Conservation (phyloP, 2,797 vertebrate genomes). For the Halcyon leucocephala region DNA sequence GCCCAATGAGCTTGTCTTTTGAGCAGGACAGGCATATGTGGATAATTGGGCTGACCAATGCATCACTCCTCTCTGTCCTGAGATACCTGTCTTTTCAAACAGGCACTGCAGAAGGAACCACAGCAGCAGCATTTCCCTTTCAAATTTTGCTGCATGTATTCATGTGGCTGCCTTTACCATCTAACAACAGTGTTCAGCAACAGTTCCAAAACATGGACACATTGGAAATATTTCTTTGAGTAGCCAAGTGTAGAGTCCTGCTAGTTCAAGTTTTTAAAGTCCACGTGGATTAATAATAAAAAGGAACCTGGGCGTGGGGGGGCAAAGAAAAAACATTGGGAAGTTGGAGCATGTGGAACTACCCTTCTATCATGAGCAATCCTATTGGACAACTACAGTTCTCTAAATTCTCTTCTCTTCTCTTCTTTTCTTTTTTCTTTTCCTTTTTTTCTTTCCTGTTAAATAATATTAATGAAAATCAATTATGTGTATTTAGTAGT, state of each 20-base stretch:
- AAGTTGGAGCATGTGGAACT: background rate
- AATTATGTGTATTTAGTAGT: background rate
- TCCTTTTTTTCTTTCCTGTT: background rate
- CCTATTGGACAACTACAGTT: background rate
- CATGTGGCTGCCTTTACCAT: background rate
- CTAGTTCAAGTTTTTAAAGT: background rate
- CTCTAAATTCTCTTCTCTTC: too few species aligned
- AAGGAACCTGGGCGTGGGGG: background rate
- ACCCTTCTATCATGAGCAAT: background rate
- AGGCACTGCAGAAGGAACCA: background rate
- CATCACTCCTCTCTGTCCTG: background rate
- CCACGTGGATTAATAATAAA: background rate
- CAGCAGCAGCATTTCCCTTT: background rate
- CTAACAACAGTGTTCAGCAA: background rate
- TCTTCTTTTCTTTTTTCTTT: too few species aligned
- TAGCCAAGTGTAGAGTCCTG: background rate
- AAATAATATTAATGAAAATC: background rate
- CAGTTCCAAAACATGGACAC: background rate
- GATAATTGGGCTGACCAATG: background rate
- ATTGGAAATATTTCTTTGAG: background rate
- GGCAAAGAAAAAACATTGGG: background rate
- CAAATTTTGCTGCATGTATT: background rate
- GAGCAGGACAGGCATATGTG: background rate
- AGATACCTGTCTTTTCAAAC: background rate
- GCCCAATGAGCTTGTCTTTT: background rate